A percentile compares a stretch with the other conserved stretches of the same genome.
Evolutionary conservation across 2,113 vertebrate genomes (phyloP).

Genomic region (Phocoena phocoena): DNA sequence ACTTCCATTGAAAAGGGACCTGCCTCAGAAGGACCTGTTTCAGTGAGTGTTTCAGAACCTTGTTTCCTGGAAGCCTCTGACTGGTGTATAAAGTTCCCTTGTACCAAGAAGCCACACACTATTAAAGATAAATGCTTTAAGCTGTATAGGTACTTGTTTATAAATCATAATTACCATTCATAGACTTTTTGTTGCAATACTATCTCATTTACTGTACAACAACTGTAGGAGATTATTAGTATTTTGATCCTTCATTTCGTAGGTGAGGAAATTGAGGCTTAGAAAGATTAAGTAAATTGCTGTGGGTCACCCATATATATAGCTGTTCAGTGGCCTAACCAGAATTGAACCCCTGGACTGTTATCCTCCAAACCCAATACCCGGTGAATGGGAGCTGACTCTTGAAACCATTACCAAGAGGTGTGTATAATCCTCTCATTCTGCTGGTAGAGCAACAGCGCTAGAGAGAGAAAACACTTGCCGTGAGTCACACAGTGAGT

Average conservation of each 20-base stretch:
- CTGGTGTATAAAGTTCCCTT: neutral
- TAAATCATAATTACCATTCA: neutral
- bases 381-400: neutral
- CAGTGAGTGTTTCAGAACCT: neutral
- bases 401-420: neutral
- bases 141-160: neutral
- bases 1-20: neutral
- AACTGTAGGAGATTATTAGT: neutral
- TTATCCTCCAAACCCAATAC: neutral
- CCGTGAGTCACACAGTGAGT: neutral
- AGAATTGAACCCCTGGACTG: neutral
- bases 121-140: neutral
- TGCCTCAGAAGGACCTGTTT: neutral
- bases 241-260: neutral
- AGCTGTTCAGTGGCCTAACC: neutral
- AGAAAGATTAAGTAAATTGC: neutral
- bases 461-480: neutral
- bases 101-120: neutral
- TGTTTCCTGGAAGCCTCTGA: conserved; percentile 27
- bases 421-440: neutral
- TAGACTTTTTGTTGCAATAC: neutral
- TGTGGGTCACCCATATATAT: neutral
- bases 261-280: neutral
- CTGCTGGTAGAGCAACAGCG: neutral
- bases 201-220: neutral